Percentiles rank a stretch among this genome's conserved stretches.
Evolutionary conservation across 37 sponge, comb jelly and placozoan genomes (phyloP).

Genomic region (Ephydatia muelleri): DNA sequence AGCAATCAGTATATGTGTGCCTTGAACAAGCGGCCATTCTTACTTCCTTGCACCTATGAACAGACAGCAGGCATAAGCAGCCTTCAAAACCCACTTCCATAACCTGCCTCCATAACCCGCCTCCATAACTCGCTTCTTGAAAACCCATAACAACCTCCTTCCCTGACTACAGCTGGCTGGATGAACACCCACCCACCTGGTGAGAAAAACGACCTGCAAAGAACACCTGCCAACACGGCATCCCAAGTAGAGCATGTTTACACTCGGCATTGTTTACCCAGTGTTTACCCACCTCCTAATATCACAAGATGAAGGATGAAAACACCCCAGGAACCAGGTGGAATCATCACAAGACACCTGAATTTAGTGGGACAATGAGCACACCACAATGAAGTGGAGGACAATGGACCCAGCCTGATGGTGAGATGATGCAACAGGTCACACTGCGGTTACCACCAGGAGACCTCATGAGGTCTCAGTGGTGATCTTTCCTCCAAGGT

Average conservation of each 20-base stretch:
- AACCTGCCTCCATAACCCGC: no score
- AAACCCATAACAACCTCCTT: no score
- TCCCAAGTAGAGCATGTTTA: background rate
- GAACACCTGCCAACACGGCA: background rate
- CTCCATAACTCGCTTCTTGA: no score
- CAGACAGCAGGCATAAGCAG: no score
- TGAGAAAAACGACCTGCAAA: background rate
- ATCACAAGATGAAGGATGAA: background rate
- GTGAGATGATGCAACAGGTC: no score
- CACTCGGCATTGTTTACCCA: background rate
- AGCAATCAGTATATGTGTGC: no score
- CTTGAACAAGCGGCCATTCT: no score
- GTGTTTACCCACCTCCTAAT: background rate
- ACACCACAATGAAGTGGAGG: background rate
- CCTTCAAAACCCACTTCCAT: no score
- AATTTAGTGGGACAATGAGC: background rate
- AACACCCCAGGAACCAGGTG: background rate
- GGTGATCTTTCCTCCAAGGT: no score
- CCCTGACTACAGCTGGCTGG: background rate
- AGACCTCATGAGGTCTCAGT: no score
- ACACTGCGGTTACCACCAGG: no score
- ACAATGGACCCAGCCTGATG: background rate
- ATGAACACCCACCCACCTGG: background rate
- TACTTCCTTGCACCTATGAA: no score
- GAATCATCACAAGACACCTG: background rate